Evolutionary conservation across 2,113 vertebrate genomes (phyloP).

Genomic region (Petaurus breviceps): DNA sequence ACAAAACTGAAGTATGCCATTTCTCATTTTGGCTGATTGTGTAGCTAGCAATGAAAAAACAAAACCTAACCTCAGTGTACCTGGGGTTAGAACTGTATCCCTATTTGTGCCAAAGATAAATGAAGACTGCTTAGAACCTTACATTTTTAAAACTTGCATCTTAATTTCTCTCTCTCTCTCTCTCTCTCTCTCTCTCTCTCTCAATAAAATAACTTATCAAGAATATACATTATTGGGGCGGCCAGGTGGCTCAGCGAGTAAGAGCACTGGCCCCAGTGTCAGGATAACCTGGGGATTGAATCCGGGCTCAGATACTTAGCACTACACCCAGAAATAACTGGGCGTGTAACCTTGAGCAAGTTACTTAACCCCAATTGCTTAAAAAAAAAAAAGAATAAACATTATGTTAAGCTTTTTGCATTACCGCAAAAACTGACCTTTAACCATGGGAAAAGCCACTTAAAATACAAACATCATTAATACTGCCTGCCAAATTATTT

Average conservation of each 20-base stretch:
- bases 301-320: no score
- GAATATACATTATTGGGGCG: no score
- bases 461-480: neutral
- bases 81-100: neutral
- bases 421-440: neutral
- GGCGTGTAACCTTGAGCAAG: no score
- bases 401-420: neutral
- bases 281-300: no score
- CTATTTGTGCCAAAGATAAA: neutral
- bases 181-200: neutral
- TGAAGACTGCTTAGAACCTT: neutral
- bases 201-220: neutral
- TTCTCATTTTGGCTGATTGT: constrained; percentile 1
- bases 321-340: no score
- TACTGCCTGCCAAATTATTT: neutral
- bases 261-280: no score
- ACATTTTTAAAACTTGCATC: neutral
- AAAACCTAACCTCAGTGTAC: neutral
- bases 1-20: neutral
- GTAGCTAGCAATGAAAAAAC: neutral
- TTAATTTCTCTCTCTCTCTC: neutral
- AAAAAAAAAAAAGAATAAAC: no score
- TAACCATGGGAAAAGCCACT: neutral
- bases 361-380: no score
- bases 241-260: no score